Conservation (phyloP, 2,797 vertebrate genomes). For the Dallia pectoralis region DNA sequence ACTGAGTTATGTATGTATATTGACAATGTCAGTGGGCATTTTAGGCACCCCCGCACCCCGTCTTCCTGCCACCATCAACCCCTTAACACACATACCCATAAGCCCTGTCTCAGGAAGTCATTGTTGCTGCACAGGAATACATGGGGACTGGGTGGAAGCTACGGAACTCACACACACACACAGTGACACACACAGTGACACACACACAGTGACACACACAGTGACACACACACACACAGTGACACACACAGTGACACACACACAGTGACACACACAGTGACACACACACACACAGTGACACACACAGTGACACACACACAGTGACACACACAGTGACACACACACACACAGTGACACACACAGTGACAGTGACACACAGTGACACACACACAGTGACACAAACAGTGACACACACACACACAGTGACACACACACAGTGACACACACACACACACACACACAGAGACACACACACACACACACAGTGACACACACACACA, state of each 20-base stretch:
- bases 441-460: conserved; percentile 35
- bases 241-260: conserved; percentile 17
- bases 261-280: too few relatives aligned
- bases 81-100: conserved; percentile 36
- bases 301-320: conserved; percentile 27
- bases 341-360: conserved; percentile 43
- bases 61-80: neutral
- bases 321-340: too few relatives aligned
- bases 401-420: conserved; percentile 36
- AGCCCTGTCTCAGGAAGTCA: conserved; percentile 68
- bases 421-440: conserved; percentile 35
- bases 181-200: conserved; percentile 46
- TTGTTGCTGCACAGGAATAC: conserved; percentile 66
- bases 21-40: conserved; percentile 19
- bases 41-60: conserved; percentile 6
- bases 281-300: conserved; percentile 43
- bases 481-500: too few relatives aligned
- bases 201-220: conserved; percentile 44
- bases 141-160: conserved; percentile 70
- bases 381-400: conserved; percentile 22
- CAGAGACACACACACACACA: conserved; percentile 36
- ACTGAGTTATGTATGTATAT: neutral
- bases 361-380: too few relatives aligned
- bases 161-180: conserved; percentile 32
- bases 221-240: conserved; percentile 31